Conservation (phyloP, 2,888 invertebrate species). For the Pyrgus malvae region DNA sequence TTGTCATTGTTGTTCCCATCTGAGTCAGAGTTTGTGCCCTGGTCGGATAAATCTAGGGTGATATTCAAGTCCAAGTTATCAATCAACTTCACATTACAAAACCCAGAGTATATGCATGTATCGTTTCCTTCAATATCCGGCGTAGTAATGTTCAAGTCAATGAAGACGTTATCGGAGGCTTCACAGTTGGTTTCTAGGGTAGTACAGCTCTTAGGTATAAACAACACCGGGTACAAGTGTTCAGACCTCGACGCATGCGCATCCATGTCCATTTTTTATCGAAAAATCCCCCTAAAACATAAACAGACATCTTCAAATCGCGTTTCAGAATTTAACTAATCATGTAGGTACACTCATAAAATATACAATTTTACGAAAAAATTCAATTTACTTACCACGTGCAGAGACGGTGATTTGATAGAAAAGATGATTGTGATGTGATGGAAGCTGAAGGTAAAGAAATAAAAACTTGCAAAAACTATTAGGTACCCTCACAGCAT, state of each 20-base stretch:
- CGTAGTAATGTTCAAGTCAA: constrained; percentile 58
- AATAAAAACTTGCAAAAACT: not conserved
- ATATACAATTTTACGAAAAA: constrained; percentile 36
- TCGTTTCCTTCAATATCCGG: constrained; percentile 59
- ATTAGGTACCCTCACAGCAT: constrained; percentile 28
- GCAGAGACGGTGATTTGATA: constrained; percentile 45
- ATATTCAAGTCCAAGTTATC: constrained; percentile 48
- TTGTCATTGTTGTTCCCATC: constrained; percentile 37
- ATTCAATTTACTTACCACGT: constrained; percentile 59
- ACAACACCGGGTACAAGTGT: constrained; percentile 50
- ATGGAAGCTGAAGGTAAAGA: constrained; percentile 45
- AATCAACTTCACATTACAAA: constrained; percentile 61
- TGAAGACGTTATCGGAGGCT: constrained; percentile 56
- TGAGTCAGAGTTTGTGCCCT: constrained; percentile 39
- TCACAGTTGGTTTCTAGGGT: constrained; percentile 55
- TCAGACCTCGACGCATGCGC: constrained; percentile 14
- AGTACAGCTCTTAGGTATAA: constrained; percentile 63
- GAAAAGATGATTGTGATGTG: constrained; percentile 39
- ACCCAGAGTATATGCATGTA: constrained; percentile 57
- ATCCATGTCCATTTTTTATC: constrained; percentile 51
- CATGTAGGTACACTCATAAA: constrained; percentile 45
- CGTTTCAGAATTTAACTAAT: constrained; percentile 46
- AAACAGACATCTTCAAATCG: constrained; percentile 12
- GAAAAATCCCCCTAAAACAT: constrained; percentile 28
- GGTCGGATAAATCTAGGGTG: constrained; percentile 25